Base-by-base conservation (phyloP, 2,113 vertebrate species). In the Notothenia rossii region DNA sequence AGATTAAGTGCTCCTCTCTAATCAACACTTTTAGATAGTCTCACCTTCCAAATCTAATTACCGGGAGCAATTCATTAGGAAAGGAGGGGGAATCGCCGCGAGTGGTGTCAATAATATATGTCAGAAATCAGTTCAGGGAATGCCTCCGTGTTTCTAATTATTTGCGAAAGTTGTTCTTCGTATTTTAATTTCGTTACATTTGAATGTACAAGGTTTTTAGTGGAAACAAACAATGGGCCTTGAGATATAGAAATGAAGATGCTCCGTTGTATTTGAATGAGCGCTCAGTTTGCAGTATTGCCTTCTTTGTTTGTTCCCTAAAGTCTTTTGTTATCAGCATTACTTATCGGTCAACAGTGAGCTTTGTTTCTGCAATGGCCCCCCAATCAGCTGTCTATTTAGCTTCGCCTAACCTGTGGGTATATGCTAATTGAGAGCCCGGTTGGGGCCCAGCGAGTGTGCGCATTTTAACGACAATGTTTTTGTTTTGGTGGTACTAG, bases 351-450 rank as follows among this genome's bases (percentile, higher is more conserved):
- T 96, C 96, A 95, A 96, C 97, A 97, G 95, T 95, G 82, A 86
- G 92, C 97, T 98, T 98, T 99, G 97, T 98, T 95, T 97, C 96
- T 93, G 95, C 96, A 96, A 98, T 97, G 97, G 95, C 96, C 96
- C 96, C 96, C 96, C 96, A 96, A 97, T 97, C 96, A 97, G 96
- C 96, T 92, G 91, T 92, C 93, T 96, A 96, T 96, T 96, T 97
- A 97, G 96, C 95, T 94, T 90, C 79, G 83, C 79, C 88, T 92
- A 94, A 94, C 92, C 90, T 93, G 92, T 92, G 95, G 96, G 95
- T 95, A 94, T 96, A 96, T 97, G 97, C 95, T 97, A 97, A 98
- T 97, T 63, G 92, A 64, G 91, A 79, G 64, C 90, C 81, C 87
- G 85, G 87, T 91, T 91, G 96, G 92, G 91, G 91, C 91, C 94